A percentile compares a stretch with the other conserved stretches of the same genome.
phyloP scores from a whole-genome alignment of 2,113 vertebrate species.

The Daphoenositta chrysoptera region DNA sequence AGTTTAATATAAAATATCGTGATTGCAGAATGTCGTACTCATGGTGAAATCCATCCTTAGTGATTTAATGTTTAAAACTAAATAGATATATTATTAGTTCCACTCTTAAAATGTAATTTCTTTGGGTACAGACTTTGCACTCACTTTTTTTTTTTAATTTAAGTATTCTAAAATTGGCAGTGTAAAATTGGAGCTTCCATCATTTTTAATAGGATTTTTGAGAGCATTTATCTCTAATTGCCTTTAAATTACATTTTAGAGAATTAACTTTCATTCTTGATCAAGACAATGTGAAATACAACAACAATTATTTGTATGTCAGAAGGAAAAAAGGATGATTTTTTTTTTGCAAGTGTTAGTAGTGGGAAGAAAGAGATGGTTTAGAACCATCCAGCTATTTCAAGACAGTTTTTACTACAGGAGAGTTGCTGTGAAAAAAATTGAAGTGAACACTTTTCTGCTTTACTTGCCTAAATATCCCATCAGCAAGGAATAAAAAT shows the following conservation, averaged over 20 bases:
- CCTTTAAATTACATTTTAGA: not conserved
- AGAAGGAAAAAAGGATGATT: not conserved
- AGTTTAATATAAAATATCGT: not conserved
- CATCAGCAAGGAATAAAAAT: not conserved
- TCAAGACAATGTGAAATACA: not conserved
- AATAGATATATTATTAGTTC: not conserved
- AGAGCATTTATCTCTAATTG: not conserved
- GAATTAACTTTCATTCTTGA: not conserved
- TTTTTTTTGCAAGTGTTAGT: not conserved
- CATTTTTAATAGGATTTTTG: constrained; percentile 14
- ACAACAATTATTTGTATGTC: not conserved
- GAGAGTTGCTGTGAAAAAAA: not conserved
- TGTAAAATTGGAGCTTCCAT: not conserved
- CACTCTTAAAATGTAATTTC: not conserved
- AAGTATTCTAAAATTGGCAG: not conserved
- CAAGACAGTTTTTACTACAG: not conserved
- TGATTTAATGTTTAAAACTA: not conserved
- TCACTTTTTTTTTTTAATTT: not conserved
- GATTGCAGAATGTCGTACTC: not conserved
- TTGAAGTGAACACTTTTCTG: not conserved
- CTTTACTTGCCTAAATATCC: not conserved
- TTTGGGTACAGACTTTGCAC: not conserved
- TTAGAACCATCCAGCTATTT: not conserved
- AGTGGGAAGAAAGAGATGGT: not conserved
- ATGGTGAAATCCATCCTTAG: not conserved